phyloP scores from a whole-genome alignment of 2,113 vertebrate genomes.

The Ophthalmotilapia sp. region DNA sequence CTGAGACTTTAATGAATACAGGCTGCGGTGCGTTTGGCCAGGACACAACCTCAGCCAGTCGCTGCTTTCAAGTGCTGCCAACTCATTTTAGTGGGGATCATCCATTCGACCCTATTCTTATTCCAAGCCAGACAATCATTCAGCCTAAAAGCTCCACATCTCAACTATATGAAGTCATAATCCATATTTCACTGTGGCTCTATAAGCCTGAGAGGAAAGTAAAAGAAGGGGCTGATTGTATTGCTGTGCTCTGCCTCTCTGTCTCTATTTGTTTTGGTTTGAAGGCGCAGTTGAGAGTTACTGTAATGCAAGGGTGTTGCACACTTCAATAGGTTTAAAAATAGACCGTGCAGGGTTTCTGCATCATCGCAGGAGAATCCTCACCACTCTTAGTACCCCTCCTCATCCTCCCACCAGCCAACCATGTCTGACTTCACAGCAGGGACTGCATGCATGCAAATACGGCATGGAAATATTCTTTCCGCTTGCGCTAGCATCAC shows the following conservation, averaged over 20 bases:
- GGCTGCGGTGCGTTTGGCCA: slow-evolving; percentile 34
- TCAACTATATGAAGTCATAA: slow-evolving; percentile 25
- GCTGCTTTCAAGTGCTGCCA: slow-evolving; percentile 63
- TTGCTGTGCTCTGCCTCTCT: background rate
- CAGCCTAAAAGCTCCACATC: slow-evolving; percentile 27
- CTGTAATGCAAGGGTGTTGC: slow-evolving; percentile 43
- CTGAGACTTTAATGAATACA: slow-evolving; percentile 54
- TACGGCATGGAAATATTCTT: slow-evolving; percentile 30
- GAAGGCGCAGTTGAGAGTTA: slow-evolving; percentile 48
- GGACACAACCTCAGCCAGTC: slow-evolving; percentile 40
- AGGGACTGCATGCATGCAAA: slow-evolving; percentile 35
- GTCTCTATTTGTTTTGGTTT: slow-evolving; percentile 48
- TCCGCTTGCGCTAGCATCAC: slow-evolving; percentile 15
- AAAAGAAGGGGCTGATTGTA: background rate
- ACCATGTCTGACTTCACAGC: slow-evolving; percentile 3
- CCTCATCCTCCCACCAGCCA: background rate
- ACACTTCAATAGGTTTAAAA: slow-evolving; percentile 61
- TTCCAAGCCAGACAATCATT: slow-evolving; percentile 42
- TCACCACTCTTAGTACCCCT: background rate
- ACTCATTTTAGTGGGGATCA: slow-evolving; percentile 63
- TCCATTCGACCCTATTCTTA: slow-evolving; percentile 35
- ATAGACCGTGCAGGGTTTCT: slow-evolving; percentile 57
- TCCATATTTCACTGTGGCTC: slow-evolving; percentile 43
- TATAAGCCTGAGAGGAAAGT: background rate
- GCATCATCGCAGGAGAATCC: slow-evolving; percentile 64